These are phyloP conservation scores for Erannis defoliaria DNA, from an alignment of 2,888 invertebrate genomes.

Conservation along the genomic window DNA sequence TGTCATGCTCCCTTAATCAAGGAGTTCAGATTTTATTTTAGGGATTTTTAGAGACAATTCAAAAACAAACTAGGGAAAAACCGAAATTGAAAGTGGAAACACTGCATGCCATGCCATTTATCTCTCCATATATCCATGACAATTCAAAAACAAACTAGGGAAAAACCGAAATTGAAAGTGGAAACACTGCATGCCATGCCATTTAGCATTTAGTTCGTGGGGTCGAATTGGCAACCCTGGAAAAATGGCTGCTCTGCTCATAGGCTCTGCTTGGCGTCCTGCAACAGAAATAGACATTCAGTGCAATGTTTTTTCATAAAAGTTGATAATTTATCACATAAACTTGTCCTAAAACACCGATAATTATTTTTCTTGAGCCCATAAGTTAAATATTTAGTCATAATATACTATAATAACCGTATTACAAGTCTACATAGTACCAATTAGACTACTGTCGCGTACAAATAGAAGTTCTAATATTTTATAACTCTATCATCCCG, in stretches of 20 bases:
- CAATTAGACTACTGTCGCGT: conserved; percentile 19
- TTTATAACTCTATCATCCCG: conserved; percentile 74
- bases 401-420: neutral
- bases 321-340: conserved; percentile 2
- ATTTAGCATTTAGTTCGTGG: too few relatives aligned
- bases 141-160: too few relatives aligned
- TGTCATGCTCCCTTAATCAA: too few relatives aligned
- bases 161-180: too few relatives aligned
- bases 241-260: neutral
- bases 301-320: neutral
- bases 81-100: too few relatives aligned
- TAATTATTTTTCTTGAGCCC: neutral
- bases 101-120: too few relatives aligned
- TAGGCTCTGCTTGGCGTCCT: neutral
- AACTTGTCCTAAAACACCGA: neutral
- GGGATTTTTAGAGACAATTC: too few relatives aligned
- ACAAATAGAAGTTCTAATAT: conserved; percentile 70
- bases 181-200: too few relatives aligned
- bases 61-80: too few relatives aligned
- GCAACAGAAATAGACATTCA: neutral
- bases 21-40: too few relatives aligned
- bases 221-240: too few relatives aligned
- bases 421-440: neutral
- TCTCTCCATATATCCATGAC: too few relatives aligned
- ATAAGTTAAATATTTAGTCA: neutral